These are phyloP conservation scores for Ranitomeya variabilis DNA, from an alignment of 2,113 vertebrate species.

Conservation along the genomic window DNA sequence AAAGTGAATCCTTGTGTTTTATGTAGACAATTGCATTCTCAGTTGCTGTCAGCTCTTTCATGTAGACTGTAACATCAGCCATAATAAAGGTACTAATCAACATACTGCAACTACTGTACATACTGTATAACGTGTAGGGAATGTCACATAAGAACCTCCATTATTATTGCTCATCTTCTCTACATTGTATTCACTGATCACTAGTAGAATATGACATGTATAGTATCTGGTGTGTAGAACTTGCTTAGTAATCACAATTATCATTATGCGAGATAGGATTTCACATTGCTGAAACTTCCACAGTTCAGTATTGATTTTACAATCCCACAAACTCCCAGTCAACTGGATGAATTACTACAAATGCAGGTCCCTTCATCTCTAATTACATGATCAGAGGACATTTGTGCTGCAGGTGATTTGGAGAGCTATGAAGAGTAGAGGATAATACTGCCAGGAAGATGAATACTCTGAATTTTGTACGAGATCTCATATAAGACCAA, in stretches of 20 bases:
- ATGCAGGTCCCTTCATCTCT: background rate
- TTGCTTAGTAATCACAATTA: background rate
- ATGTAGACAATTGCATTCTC: background rate
- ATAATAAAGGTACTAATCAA: background rate
- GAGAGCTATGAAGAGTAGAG: background rate
- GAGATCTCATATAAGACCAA: background rate
- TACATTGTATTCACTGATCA: background rate
- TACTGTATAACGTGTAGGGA: too few species aligned
- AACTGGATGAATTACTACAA: background rate
- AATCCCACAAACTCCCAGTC: conserved; percentile 2
- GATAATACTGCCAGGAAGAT: background rate
- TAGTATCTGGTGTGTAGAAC: background rate
- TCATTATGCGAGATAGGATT: background rate
- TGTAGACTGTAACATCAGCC: too few species aligned
- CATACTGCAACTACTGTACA: background rate
- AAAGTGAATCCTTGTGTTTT: background rate
- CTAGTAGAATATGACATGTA: background rate
- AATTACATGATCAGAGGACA: background rate
- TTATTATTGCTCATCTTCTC: background rate
- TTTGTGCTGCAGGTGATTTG: background rate
- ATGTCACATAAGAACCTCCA: background rate
- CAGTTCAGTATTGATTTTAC: conserved; percentile 14
- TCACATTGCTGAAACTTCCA: background rate
- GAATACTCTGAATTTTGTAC: background rate
- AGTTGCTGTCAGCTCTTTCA: background rate